A percentile compares a stretch with the other conserved stretches of the same genome.
Conservation (phyloP, 2,113 vertebrate genomes). For the Pterocles gutturalis region DNA sequence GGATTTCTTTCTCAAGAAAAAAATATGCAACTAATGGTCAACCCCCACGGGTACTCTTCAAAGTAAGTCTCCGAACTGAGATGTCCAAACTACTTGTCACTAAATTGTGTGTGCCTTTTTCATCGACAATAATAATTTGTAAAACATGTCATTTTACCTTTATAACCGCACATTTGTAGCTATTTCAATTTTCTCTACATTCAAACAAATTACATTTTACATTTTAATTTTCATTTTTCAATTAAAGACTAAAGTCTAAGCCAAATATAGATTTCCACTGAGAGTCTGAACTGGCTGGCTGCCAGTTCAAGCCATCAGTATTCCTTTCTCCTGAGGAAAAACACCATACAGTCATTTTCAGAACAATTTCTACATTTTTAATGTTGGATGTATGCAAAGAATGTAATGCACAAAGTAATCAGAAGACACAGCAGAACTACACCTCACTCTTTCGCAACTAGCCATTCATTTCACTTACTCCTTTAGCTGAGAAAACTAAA, state of each 20-base stretch:
- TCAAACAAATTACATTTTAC: constrained; percentile 18
- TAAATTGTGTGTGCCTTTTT: background rate
- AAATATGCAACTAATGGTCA: background rate
- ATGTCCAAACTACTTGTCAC: background rate
- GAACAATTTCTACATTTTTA: constrained; percentile 18
- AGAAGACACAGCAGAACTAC: background rate
- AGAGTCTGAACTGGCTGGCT: constrained; percentile 2
- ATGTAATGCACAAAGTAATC: background rate
- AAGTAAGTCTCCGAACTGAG: background rate
- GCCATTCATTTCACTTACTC: background rate
- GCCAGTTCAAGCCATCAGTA: constrained; percentile 22
- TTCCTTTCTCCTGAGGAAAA: constrained; percentile 18
- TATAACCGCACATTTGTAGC: background rate
- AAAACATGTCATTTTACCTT: background rate
- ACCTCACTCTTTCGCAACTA: background rate
- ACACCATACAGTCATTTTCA: background rate
- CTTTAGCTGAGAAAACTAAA: background rate
- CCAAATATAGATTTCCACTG: background rate
- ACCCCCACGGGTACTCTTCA: background rate
- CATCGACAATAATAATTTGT: background rate
- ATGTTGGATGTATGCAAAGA: background rate
- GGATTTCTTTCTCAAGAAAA: background rate
- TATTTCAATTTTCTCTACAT: constrained; percentile 7
- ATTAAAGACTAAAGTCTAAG: constrained; percentile 38
- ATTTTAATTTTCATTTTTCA: constrained; percentile 54